phyloP scores from a whole-genome alignment of 2,113 vertebrate genomes.

The Helogale parvula region DNA sequence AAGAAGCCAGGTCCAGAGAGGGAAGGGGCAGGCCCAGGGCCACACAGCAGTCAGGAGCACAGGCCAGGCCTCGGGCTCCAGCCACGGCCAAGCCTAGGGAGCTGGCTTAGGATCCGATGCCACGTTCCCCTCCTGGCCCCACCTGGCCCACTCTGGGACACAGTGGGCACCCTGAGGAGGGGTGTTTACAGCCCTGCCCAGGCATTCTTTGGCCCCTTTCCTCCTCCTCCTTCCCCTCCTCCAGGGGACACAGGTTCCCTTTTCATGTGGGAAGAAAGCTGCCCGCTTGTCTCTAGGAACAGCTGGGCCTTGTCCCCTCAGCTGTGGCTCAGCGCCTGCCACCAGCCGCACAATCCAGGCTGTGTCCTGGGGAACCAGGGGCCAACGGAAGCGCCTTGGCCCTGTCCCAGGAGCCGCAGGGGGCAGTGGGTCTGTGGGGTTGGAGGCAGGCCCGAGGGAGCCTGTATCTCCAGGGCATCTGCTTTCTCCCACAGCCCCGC shows the following conservation, averaged over 20 bases:
- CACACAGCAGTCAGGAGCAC: neutral
- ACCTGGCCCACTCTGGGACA: neutral
- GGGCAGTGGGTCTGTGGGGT: neutral
- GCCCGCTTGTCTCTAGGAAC: conserved; percentile 75
- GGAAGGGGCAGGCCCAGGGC: neutral
- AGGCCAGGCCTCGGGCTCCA: neutral
- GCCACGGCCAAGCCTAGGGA: neutral
- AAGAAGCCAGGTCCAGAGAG: neutral
- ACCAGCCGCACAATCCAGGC: conserved; percentile 64
- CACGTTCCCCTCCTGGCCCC: neutral
- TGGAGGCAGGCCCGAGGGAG: neutral
- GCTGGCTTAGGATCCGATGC: neutral
- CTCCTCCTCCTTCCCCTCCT: conserved; percentile 44
- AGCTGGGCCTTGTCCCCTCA: conserved; percentile 76
- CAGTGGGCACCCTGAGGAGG: neutral
- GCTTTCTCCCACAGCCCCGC: neutral
- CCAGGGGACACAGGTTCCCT: conserved; percentile 72
- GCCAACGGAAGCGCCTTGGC: conserved; percentile 60
- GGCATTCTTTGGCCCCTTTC: conserved; percentile 4
- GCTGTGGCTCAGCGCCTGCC: conserved; percentile 55
- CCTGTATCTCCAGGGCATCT: neutral
- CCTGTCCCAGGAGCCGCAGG: neutral
- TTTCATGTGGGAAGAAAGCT: conserved; percentile 80
- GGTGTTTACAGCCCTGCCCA: neutral
- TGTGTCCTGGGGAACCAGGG: conserved; percentile 61